phyloP scores from a whole-genome alignment of 1,140 invertebrate genomes.

The Caenorhabditis briggsae region DNA sequence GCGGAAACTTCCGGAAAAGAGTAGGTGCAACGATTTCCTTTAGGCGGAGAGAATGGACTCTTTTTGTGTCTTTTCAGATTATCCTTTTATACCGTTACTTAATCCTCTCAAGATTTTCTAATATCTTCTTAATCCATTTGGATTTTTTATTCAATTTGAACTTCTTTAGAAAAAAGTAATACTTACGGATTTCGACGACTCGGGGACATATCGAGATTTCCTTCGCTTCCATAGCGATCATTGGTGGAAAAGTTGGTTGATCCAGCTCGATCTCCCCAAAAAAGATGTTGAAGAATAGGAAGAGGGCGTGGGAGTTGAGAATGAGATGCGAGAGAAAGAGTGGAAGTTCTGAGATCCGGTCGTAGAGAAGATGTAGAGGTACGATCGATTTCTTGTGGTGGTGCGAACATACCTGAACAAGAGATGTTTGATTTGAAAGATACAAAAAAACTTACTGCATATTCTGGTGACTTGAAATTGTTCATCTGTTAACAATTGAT shows the following conservation, averaged over 20 bases:
- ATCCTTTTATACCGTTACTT: background rate
- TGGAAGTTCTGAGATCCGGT: background rate
- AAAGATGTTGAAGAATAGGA: slow-evolving; percentile 58
- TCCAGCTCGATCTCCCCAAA: slow-evolving; percentile 57
- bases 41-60: background rate
- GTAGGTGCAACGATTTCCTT: background rate
- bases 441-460: background rate
- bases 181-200: slow-evolving; percentile 49
- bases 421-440: background rate
- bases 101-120: background rate
- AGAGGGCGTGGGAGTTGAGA: slow-evolving; percentile 25
- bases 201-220: slow-evolving; percentile 42
- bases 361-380: background rate
- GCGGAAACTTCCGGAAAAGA: background rate
- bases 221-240: slow-evolving; percentile 54
- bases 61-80: background rate
- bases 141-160: background rate
- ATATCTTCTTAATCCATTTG: background rate
- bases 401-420: slow-evolving; percentile 31
- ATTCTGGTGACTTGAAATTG: slow-evolving; percentile 23
- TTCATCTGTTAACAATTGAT: slow-evolving; percentile 20
- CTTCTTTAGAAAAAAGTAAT: background rate
- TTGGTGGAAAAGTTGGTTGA: background rate
- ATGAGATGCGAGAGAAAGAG: slow-evolving; percentile 1
- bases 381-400: slow-evolving; percentile 9